phyloP scores from a whole-genome alignment of 2,888 invertebrate species.

The Acrocera orbiculus region DNA sequence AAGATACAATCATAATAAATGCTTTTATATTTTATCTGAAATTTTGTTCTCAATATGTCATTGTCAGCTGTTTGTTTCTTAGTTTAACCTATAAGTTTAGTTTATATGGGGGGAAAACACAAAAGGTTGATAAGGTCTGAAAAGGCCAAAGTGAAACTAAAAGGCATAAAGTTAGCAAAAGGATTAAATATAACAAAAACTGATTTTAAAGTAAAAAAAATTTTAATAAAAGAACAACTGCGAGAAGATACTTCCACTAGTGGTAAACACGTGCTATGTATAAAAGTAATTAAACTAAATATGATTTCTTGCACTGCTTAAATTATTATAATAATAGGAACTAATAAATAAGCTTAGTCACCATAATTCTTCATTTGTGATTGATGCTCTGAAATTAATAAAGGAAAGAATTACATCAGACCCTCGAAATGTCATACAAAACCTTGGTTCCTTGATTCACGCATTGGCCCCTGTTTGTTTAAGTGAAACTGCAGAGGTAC shows the following conservation, averaged over 20 bases:
- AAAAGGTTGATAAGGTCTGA: conserved; percentile 65
- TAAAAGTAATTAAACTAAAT: conserved; percentile 12
- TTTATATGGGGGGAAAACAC: conserved; percentile 37
- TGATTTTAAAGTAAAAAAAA: conserved; percentile 75
- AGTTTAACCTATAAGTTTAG: too few species aligned
- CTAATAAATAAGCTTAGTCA: conserved; percentile 35
- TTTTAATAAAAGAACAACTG: conserved; percentile 66
- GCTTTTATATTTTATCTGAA: too few species aligned
- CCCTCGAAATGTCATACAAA: conserved; percentile 30
- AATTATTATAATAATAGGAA: conserved; percentile 16
- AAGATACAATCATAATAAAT: too few species aligned
- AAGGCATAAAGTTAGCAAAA: conserved; percentile 64
- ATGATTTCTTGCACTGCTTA: background rate
- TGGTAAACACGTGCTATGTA: conserved; percentile 55
- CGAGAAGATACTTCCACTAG: too few species aligned
- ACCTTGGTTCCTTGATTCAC: conserved; percentile 50
- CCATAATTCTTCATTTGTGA: conserved; percentile 26
- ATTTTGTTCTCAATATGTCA: too few species aligned
- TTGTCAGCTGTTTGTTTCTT: too few species aligned
- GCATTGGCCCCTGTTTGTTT: conserved; percentile 49
- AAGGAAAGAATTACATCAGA: conserved; percentile 29
- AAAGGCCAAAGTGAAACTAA: conserved; percentile 77
- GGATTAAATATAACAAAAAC: conserved; percentile 80
- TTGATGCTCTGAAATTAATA: conserved; percentile 22
- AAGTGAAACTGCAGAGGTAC: conserved; percentile 46